A percentile compares a stretch with the other conserved stretches of the same genome.
Conservation (phyloP, 1,140 invertebrate genomes). For the Bombus pascuorum region DNA sequence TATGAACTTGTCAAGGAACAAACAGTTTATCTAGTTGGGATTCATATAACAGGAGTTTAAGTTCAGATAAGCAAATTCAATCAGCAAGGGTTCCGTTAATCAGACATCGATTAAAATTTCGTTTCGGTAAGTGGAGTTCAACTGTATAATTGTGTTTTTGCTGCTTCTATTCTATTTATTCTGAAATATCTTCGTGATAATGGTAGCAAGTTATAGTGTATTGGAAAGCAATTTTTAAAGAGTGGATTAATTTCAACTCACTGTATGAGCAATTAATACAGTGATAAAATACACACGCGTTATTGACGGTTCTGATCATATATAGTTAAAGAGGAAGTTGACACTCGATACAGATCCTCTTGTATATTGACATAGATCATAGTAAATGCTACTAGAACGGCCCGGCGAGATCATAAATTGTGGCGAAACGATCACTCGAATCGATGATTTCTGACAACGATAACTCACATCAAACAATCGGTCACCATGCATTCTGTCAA, state of each 20-base stretch:
- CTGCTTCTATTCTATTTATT: no score
- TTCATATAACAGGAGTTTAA: no score
- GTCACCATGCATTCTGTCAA: neutral
- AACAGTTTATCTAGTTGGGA: no score
- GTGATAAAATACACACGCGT: neutral
- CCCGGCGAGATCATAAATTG: neutral
- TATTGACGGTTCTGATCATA: neutral
- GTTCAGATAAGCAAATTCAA: no score
- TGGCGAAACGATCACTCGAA: constrained; percentile 7
- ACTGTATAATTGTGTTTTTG: no score
- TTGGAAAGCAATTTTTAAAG: neutral
- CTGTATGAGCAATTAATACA: neutral
- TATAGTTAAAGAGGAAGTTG: neutral
- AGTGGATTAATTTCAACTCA: neutral
- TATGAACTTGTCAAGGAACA: no score
- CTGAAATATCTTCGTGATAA: no score
- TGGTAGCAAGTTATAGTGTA: no score
- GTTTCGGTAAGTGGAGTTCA: no score
- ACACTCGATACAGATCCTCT: neutral
- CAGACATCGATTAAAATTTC: no score
- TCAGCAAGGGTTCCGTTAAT: no score
- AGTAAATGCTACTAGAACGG: neutral
- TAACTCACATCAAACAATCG: constrained; percentile 11
- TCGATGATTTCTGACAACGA: neutral
- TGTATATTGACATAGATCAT: neutral